Base-by-base conservation (phyloP, 2,797 vertebrate species). In the Eulemur coronatus region DNA sequence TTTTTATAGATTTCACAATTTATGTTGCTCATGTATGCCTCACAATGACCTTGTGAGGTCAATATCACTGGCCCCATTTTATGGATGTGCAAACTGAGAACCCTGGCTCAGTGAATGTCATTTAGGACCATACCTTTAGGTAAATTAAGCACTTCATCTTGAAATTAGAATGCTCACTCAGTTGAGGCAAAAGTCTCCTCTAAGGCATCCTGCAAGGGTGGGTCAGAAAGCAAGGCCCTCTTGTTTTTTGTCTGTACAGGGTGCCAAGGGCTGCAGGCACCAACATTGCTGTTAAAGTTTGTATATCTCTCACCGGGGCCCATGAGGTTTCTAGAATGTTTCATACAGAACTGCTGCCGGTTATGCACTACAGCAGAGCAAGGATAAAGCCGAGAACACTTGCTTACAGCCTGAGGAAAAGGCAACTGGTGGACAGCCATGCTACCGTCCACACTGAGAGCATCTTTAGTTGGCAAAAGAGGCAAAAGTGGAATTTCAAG, bases 321-420 rank as follows among this genome's bases (percentile, higher is more conserved):
- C 46, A 9, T 22, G 78, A 95, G 33, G 30, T 65, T 95, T 98
- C 96, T 88, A 94, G 61, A 90, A 93, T 1, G 0, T 96, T 94
- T 82, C 63, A 17, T 3, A 14, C 30, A 95, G 63, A 93, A 84
- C 63, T 26, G 2, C 26, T 33, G 30, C 33, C 17, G 2, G 20
- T 81, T 79, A 72, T 46, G 52, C 80, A 33, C 48, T 55, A 78
- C 3, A 78, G 28, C 52, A 75, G 6, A 91, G 52, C 69, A 70
- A 90, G 63, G n/a, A 52, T 46, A 96, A 84, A 55, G 65, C 65
- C 4, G 10, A 2, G n/a, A 72, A 38, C 3, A 1, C 9, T 70
- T 69, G 38, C 90, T 48, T 52, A 48, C n/a, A 52, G 41, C 46
- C 82, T 79, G 26, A 75, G 33, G 61, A 75, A 79, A 85, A 79